Percentiles rank a stretch among this genome's conserved stretches.
Conservation (phyloP, 2,113 vertebrate genomes). For the Opisthocomus hoazin region DNA sequence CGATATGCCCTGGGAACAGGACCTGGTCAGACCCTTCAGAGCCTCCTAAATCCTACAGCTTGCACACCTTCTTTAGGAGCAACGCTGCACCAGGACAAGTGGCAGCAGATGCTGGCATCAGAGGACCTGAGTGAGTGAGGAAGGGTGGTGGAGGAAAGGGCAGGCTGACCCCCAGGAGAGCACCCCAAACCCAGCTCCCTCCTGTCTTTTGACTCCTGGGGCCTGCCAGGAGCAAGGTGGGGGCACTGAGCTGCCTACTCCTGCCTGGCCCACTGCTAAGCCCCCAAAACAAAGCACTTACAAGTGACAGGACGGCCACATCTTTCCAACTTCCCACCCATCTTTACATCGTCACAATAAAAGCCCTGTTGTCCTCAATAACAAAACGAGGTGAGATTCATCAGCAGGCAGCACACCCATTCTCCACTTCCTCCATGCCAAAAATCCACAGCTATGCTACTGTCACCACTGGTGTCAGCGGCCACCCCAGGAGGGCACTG, state of each 20-base stretch:
- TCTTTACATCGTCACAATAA: background rate
- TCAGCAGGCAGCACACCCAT: background rate
- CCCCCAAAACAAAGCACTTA: background rate
- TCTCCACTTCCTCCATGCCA: fast-evolving
- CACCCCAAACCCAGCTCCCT: background rate
- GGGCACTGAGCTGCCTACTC: background rate
- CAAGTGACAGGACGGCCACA: background rate
- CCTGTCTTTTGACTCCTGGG: background rate
- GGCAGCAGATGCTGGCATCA: background rate
- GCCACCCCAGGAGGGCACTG: background rate
- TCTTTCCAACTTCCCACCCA: background rate
- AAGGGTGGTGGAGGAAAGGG: background rate
- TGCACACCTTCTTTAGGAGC: background rate
- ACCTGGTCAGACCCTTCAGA: background rate
- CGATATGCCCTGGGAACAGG: background rate
- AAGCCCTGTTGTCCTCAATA: background rate
- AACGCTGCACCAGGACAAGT: background rate
- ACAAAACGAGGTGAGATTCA: background rate
- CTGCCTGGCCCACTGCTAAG: background rate
- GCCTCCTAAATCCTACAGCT: background rate
- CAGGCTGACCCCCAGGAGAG: fast-evolving
- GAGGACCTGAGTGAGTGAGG: background rate
- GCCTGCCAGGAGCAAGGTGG: fast-evolving
- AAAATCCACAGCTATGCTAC: background rate
- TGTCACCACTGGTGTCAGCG: background rate